A percentile compares a stretch with the other conserved stretches of the same genome.
Evolutionary conservation across 2,797 vertebrate species (phyloP).

Genomic region (Pipistrellus nathusii): DNA sequence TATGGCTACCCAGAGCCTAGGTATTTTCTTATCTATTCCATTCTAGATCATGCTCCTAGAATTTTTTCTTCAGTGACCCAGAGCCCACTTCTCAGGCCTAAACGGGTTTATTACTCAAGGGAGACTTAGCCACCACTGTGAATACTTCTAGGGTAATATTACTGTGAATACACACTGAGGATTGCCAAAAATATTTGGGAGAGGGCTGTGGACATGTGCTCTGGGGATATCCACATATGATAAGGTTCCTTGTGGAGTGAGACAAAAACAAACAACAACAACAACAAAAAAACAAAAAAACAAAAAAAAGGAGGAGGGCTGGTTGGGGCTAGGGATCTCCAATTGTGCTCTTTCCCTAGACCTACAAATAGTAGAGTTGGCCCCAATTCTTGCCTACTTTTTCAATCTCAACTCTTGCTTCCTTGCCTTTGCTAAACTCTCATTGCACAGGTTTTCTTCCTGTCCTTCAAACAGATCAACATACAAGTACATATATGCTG

Average conservation of each 20-base stretch:
- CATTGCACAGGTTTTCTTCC: background rate
- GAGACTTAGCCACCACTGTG: background rate
- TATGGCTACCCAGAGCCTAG: background rate
- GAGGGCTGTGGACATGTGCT: background rate
- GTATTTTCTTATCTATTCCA: background rate
- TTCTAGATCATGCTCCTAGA: background rate
- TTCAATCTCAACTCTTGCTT: background rate
- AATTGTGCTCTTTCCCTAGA: background rate
- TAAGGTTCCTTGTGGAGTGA: background rate
- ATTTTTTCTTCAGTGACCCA: background rate
- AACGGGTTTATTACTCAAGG: background rate
- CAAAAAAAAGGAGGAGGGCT: background rate
- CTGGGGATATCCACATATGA: background rate
- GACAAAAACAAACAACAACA: too few species aligned
- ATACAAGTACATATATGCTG: background rate
- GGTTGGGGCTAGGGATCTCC: fast-evolving
- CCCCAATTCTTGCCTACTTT: background rate
- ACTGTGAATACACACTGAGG: background rate
- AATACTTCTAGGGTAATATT: background rate
- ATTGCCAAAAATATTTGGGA: background rate
- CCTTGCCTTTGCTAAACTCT: too few species aligned
- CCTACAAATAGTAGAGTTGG: background rate
- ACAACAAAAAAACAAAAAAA: background rate
- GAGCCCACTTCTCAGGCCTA: background rate
- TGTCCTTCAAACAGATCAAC: background rate